Conservation (phyloP, 2,888 invertebrate genomes). For the Cryptocephalus primarius region DNA sequence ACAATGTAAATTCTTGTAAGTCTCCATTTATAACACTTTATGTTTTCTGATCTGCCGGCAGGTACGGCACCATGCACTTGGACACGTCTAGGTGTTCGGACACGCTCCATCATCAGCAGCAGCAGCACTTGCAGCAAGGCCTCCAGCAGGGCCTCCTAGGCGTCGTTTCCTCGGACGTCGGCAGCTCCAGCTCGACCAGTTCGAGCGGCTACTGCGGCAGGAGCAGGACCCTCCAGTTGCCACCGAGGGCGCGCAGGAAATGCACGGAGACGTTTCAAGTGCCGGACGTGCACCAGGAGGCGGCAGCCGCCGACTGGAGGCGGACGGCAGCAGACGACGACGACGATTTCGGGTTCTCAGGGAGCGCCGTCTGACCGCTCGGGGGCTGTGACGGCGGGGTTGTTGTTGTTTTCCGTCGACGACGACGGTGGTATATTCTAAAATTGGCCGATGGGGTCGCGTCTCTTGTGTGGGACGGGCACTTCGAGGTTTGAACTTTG, state of each 20-base stretch:
- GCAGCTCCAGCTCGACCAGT: slow-evolving; percentile 33
- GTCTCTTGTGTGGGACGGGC: too few relatives aligned
- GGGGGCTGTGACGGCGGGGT: neutral
- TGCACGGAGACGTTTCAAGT: slow-evolving; percentile 36
- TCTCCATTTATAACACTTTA: too few relatives aligned
- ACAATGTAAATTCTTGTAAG: too few relatives aligned
- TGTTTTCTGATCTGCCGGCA: too few relatives aligned
- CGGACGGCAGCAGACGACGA: slow-evolving; percentile 20
- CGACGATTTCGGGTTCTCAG: slow-evolving; percentile 29
- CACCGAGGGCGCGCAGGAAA: slow-evolving; percentile 27
- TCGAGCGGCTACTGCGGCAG: slow-evolving; percentile 30
- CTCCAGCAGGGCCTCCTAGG: slow-evolving; percentile 36
- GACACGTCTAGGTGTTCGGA: slow-evolving; percentile 2
- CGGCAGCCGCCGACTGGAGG: slow-evolving; percentile 28
- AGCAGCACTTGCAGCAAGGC: slow-evolving; percentile 7
- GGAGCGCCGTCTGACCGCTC: slow-evolving; percentile 32
- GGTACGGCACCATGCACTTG: slow-evolving; percentile 31
- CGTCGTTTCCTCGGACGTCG: slow-evolving; percentile 28
- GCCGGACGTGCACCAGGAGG: slow-evolving; percentile 17
- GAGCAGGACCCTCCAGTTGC: slow-evolving; percentile 36
- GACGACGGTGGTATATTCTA: too few relatives aligned
- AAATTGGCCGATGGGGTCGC: too few relatives aligned
- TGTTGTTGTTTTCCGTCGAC: too few relatives aligned
- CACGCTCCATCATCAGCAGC: too few relatives aligned
- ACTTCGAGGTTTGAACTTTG: too few relatives aligned